These are phyloP conservation scores for Tragelaphus scriptus DNA, from an alignment of 2,113 vertebrate genomes.

Conservation along the genomic window DNA sequence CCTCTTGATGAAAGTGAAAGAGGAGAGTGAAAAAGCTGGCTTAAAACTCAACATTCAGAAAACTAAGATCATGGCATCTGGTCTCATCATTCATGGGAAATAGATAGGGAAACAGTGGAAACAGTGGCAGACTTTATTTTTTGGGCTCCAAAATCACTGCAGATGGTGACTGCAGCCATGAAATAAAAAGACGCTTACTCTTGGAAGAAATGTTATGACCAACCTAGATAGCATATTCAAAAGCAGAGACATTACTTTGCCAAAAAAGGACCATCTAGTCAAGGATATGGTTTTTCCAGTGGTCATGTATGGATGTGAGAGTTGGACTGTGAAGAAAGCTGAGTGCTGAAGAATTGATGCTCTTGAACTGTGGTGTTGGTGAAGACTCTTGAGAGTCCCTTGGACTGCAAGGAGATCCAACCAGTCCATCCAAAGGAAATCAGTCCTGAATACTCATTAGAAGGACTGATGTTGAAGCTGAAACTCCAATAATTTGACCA, in stretches of 20 bases:
- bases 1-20: not conserved
- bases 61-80: not conserved
- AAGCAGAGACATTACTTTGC: not conserved
- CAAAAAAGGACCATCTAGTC: not conserved
- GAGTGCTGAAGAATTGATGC: accelerated
- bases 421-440: not conserved
- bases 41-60: not conserved
- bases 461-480: not conserved
- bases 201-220: not conserved
- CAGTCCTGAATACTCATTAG: not conserved
- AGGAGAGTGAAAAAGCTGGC: not conserved
- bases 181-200: not conserved
- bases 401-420: not conserved
- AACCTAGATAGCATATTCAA: not conserved
- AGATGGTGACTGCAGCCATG: not conserved
- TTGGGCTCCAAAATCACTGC: not conserved
- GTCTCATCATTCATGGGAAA: not conserved
- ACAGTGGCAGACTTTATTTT: not conserved
- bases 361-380: not conserved
- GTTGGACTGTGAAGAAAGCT: not conserved
- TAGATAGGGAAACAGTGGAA: not conserved
- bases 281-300: not conserved
- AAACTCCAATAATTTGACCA: not conserved
- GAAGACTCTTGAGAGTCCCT: not conserved
- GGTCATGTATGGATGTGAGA: not conserved